Evolutionary conservation across 2,113 vertebrate genomes (phyloP), one percentile per base, ranked within the genome.

Genomic region (Microtus richardsoni): DNA sequence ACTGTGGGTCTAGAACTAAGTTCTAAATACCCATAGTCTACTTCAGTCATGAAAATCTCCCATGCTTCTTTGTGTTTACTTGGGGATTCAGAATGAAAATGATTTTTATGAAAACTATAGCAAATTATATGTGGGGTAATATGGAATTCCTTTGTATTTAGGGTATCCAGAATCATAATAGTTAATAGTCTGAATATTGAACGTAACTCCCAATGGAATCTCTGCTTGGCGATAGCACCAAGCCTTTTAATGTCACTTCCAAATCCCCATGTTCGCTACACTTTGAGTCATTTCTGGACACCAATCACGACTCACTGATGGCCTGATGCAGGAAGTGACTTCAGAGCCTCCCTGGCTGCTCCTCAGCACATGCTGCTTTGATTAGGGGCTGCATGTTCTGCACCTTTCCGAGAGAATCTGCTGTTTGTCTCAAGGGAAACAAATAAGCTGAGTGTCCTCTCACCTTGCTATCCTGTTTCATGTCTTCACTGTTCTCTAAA

Each of bases 331-430:
- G 7, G 24, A 64, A 60, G 66, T 64, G 8, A 22, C 24, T 47
- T 54, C 44, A 36, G 21, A 54, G 49, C 49, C 47, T 36, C n/a
- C 10, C 71, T 33, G 41, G 13, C 28, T n/a, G 4, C 0, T 22
- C 39, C 39, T 85, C 26, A 47, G 22, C 0, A 0, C 0, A 0
- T 47, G 24, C 22, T 77, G 70, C 62, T 68, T 68, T 64, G 13
- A 75, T 39, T 26, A 11, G 41, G n/a, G 91, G 58, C 41, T 12
- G 30, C 11, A 17, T 8, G 0, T 26, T 0, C 2, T 58, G 47
- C 39, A n/a, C 21, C 1, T 71, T 71, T 60, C 62, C 70, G 52
- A 0, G 2, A 44, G 22, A 71, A 71, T 86, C 58, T 79, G 68
- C 33, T 41, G 4, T 78, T 77, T 74, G 73, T 14, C 78, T 83